Conservation (phyloP, 2,797 vertebrate genomes). For the Ceryle rudis region DNA sequence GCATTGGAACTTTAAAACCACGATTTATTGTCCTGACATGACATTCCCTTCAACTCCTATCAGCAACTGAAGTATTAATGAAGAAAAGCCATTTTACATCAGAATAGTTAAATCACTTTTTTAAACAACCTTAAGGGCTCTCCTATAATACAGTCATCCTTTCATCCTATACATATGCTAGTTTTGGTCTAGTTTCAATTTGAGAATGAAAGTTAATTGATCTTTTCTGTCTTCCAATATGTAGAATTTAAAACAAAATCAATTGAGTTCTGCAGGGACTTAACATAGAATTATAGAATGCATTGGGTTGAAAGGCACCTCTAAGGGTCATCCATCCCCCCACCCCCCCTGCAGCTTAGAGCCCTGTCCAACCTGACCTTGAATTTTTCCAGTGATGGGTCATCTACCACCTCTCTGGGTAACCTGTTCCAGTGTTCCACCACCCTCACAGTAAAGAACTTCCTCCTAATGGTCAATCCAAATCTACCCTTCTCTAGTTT, state of each 20-base stretch:
- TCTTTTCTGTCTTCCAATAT: neutral
- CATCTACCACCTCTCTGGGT: too few species aligned
- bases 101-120: neutral
- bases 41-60: neutral
- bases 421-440: too few species aligned
- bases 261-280: neutral
- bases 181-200: neutral
- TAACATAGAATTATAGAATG: neutral
- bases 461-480: too few species aligned
- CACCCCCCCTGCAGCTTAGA: too few species aligned
- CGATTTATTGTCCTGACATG: neutral
- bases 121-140: neutral
- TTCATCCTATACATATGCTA: neutral
- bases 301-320: too few species aligned
- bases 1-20: neutral
- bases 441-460: too few species aligned
- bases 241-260: neutral
- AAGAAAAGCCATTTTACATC: neutral
- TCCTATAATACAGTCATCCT: neutral
- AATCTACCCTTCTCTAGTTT: too few species aligned
- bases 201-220: neutral
- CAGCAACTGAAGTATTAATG: neutral
- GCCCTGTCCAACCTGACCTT: too few species aligned
- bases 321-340: too few species aligned
- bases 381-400: too few species aligned